Evolutionary conservation across 2,888 invertebrate genomes (phyloP).

Genomic region (Abrostola triplasia): DNA sequence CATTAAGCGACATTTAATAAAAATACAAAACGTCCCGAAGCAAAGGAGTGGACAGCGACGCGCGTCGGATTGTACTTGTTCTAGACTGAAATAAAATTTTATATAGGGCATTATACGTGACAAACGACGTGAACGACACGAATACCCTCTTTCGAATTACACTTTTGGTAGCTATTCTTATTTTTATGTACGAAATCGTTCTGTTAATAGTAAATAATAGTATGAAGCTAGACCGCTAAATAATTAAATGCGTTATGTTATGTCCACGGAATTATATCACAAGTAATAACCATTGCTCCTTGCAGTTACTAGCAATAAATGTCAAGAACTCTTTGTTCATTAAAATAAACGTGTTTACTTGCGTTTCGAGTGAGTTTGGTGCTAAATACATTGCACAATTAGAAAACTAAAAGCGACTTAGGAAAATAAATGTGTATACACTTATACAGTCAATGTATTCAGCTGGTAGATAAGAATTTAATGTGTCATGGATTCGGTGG

Average conservation of each 20-base stretch:
- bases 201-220: slow-evolving; percentile 42
- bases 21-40: slow-evolving; percentile 65
- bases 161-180: slow-evolving; percentile 62
- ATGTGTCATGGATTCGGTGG: slow-evolving; percentile 64
- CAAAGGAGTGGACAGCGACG: slow-evolving; percentile 70
- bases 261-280: slow-evolving; percentile 49
- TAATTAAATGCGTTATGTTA: slow-evolving; percentile 49
- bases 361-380: slow-evolving; percentile 50
- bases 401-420: not conserved
- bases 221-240: slow-evolving; percentile 29
- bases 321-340: slow-evolving; percentile 60
- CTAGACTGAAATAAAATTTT: slow-evolving; percentile 79
- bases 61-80: slow-evolving; percentile 71
- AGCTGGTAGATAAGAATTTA: slow-evolving; percentile 57
- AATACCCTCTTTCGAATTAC: slow-evolving; percentile 72
- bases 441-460: slow-evolving; percentile 45
- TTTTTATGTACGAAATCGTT: slow-evolving; percentile 46
- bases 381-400: slow-evolving; percentile 56
- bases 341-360: slow-evolving; percentile 61
- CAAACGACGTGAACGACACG: slow-evolving; percentile 77
- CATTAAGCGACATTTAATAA: slow-evolving; percentile 61
- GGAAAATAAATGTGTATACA: slow-evolving; percentile 2
- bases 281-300: slow-evolving; percentile 51
- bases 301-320: slow-evolving; percentile 55
- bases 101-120: slow-evolving; percentile 80